These are phyloP conservation scores for Lissocephala sabroskyi DNA, from an alignment of 2,888 invertebrate species.

Conservation along the genomic window DNA sequence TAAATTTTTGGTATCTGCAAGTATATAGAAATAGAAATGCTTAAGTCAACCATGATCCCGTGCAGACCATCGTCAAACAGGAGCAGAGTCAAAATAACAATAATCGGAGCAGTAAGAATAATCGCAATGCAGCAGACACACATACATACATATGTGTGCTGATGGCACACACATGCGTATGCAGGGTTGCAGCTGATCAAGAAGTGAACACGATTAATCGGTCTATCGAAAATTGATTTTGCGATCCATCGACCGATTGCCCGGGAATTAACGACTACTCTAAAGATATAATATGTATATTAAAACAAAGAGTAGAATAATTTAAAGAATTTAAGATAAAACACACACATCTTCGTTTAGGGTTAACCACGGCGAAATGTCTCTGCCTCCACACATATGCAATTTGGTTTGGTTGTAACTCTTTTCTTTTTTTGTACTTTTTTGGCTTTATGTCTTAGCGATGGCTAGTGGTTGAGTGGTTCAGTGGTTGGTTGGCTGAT, in stretches of 20 bases:
- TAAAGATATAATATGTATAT: slow-evolving; percentile 5
- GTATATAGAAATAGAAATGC: slow-evolving; percentile 62
- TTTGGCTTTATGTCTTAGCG: slow-evolving; percentile 50
- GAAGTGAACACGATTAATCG: too few relatives aligned
- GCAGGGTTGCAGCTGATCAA: too few relatives aligned
- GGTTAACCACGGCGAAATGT: slow-evolving; percentile 54
- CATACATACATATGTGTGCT: slow-evolving; percentile 16
- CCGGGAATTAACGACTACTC: too few relatives aligned
- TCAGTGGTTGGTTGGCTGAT: slow-evolving; percentile 36
- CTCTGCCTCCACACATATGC: slow-evolving; percentile 52
- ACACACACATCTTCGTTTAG: slow-evolving; percentile 20
- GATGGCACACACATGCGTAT: slow-evolving; percentile 17
- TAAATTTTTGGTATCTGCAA: slow-evolving; percentile 67
- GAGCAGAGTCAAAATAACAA: slow-evolving; percentile 35
- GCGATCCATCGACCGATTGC: slow-evolving; percentile 1
- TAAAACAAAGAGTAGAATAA: background rate
- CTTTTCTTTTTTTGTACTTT: slow-evolving; percentile 34
- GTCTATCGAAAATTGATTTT: too few relatives aligned
- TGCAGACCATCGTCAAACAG: slow-evolving; percentile 50
- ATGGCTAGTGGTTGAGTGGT: slow-evolving; percentile 51
- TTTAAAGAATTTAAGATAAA: slow-evolving; percentile 12
- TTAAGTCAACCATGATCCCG: slow-evolving; percentile 63
- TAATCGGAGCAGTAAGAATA: slow-evolving; percentile 10
- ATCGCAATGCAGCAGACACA: slow-evolving; percentile 11
- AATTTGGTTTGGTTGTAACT: slow-evolving; percentile 8